A percentile compares a stretch with the other conserved stretches of the same genome.
These are phyloP conservation scores for Acanthosepion pharaonis DNA, from an alignment of 2,888 invertebrate genomes.

Conservation along the genomic window DNA sequence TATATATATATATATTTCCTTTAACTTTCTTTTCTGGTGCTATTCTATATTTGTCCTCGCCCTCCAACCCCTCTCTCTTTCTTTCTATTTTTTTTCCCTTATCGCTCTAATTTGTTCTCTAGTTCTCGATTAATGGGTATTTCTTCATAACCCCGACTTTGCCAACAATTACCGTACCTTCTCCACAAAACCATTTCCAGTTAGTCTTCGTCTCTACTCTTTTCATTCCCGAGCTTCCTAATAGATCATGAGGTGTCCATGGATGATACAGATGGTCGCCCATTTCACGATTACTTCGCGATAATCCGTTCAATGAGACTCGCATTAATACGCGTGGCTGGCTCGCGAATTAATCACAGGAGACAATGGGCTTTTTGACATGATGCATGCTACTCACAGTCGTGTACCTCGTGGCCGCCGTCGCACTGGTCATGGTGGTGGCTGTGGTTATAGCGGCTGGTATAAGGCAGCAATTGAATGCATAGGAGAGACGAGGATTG, in stretches of 20 bases:
- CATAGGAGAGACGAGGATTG: too few relatives aligned
- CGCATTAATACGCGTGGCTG: conserved; percentile 13
- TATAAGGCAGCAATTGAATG: too few relatives aligned
- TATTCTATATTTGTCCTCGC: too few relatives aligned
- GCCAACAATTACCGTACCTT: neutral
- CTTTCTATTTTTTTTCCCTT: neutral
- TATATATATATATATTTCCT: too few relatives aligned
- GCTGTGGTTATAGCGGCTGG: neutral
- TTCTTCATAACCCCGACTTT: neutral
- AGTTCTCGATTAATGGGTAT: neutral
- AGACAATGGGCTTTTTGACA: neutral
- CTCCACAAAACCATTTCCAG: neutral
- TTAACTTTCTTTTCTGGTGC: too few relatives aligned
- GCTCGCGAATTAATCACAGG: neutral
- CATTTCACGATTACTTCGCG: neutral
- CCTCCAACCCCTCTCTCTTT: too few relatives aligned
- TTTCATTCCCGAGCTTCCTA: neutral
- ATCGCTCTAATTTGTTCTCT: neutral
- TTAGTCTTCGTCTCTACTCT: neutral
- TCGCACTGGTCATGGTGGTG: too few relatives aligned
- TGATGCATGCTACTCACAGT: neutral
- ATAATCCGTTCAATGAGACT: neutral
- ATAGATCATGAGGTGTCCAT: conserved; percentile 21
- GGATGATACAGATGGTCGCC: neutral
- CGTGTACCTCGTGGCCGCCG: neutral